Evolutionary conservation across 2,888 invertebrate species (phyloP).

Genomic region (Cataglyphis livida): DNA sequence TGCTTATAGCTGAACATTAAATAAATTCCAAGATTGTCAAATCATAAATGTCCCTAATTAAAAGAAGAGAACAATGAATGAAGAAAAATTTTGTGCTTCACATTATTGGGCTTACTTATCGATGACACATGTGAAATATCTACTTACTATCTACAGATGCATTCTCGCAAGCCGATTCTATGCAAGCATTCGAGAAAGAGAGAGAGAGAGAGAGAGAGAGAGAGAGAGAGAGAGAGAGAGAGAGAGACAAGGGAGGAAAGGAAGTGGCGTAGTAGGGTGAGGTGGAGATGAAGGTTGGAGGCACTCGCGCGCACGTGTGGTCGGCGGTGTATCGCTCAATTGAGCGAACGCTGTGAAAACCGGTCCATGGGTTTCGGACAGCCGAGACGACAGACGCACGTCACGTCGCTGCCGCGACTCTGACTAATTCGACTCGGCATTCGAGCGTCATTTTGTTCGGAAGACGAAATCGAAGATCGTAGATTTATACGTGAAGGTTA

Average conservation of each 20-base stretch:
- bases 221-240: too few species aligned
- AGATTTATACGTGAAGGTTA: not conserved
- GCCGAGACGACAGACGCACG: constrained; percentile 71
- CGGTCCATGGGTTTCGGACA: constrained; percentile 70
- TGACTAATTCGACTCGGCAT: constrained; percentile 71
- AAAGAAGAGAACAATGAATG: not conserved
- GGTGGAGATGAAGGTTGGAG: constrained; percentile 67
- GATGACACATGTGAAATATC: constrained; percentile 72
- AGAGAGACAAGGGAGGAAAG: constrained; percentile 14
- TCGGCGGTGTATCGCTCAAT: constrained; percentile 82
- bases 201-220: too few species aligned
- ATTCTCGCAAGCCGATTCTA: constrained; percentile 40
- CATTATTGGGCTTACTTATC: constrained; percentile 68
- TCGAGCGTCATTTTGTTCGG: constrained; percentile 27
- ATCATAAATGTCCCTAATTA: not conserved
- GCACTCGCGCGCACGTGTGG: constrained; percentile 77
- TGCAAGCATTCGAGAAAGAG: constrained; percentile 48
- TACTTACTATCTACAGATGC: constrained; percentile 74
- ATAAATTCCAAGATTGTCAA: not conserved
- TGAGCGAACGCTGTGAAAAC: constrained; percentile 76
- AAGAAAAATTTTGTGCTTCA: too few species aligned
- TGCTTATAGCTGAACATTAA: not conserved
- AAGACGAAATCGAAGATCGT: not conserved
- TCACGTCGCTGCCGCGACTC: constrained; percentile 72
- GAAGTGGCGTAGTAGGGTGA: constrained; percentile 58